phyloP scores from a whole-genome alignment of 1,140 invertebrate genomes.

The Zaprionus vittiger region DNA sequence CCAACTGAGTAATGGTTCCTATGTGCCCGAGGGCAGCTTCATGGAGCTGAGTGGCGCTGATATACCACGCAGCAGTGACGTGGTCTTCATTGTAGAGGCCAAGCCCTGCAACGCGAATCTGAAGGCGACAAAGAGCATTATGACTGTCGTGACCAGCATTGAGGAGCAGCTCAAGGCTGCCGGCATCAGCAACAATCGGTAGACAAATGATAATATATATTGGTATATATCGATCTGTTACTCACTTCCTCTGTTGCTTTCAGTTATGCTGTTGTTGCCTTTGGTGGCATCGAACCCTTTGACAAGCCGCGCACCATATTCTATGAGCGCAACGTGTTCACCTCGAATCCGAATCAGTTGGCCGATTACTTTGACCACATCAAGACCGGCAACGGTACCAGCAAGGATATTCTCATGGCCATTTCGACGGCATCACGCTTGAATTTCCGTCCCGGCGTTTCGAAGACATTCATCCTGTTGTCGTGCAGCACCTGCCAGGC shows the following conservation, averaged over 20 bases:
- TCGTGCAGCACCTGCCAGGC: conserved; percentile 91
- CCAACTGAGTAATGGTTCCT: conserved; percentile 87
- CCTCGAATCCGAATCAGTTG: conserved; percentile 85
- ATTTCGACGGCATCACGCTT: conserved; percentile 90
- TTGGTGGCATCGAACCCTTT: conserved; percentile 90
- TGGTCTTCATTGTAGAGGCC: conserved; percentile 95
- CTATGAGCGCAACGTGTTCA: conserved; percentile 89
- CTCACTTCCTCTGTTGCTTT: conserved; percentile 19
- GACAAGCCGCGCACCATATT: conserved; percentile 89
- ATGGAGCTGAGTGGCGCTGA: conserved; percentile 85
- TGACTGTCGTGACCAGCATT: conserved; percentile 87
- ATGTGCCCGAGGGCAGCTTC: conserved; percentile 90
- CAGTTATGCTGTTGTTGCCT: conserved; percentile 92
- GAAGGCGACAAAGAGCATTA: conserved; percentile 87
- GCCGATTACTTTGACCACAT: conserved; percentile 74
- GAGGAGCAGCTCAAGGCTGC: conserved; percentile 88
- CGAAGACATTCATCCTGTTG: conserved; percentile 92
- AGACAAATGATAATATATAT: conserved; percentile 15
- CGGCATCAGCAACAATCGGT: conserved; percentile 89
- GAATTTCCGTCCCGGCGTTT: conserved; percentile 92
- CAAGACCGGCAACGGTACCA: conserved; percentile 85
- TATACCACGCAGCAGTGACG: conserved; percentile 89
- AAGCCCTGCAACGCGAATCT: conserved; percentile 91
- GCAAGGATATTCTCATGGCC: conserved; percentile 90
- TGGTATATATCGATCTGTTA: not conserved